Percentiles rank a stretch among this genome's conserved stretches.
Conservation (phyloP, 1,140 invertebrate genomes). For the Bombus waltoni region DNA sequence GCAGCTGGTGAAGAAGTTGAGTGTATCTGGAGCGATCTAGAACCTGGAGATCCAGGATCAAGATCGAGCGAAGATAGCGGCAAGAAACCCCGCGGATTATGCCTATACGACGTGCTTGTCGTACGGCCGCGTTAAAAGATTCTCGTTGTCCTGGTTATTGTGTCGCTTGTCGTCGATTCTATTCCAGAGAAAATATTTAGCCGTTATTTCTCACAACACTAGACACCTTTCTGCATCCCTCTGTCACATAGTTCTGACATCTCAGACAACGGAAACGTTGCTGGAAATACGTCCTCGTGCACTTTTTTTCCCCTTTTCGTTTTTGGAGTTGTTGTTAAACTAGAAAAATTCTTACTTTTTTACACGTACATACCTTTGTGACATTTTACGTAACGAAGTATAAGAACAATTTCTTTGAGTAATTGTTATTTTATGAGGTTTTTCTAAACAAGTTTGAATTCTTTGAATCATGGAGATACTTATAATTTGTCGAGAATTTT, state of each 20-base stretch:
- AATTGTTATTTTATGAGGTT: too few species aligned
- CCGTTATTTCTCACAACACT: conserved; percentile 63
- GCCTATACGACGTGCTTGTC: conserved; percentile 59
- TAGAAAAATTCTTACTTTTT: not conserved
- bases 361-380: too few species aligned
- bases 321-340: too few species aligned
- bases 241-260: not conserved
- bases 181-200: conserved; percentile 71
- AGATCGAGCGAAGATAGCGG: conserved; percentile 70
- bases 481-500: too few species aligned
- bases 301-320: not conserved
- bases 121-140: conserved; percentile 68
- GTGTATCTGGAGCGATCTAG: conserved; percentile 69
- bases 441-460: too few species aligned
- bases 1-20: conserved; percentile 60
- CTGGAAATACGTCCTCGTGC: not conserved
- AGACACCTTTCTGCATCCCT: conserved; percentile 1
- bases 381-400: too few species aligned
- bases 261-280: not conserved
- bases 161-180: conserved; percentile 70
- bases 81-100: conserved; percentile 70
- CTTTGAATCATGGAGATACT: too few species aligned
- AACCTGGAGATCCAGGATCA: conserved; percentile 61
- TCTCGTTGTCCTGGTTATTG: conserved; percentile 69
- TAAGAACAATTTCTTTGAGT: too few species aligned